Conservation (phyloP, 2,888 invertebrate species). For the Noctua fimbriata region DNA sequence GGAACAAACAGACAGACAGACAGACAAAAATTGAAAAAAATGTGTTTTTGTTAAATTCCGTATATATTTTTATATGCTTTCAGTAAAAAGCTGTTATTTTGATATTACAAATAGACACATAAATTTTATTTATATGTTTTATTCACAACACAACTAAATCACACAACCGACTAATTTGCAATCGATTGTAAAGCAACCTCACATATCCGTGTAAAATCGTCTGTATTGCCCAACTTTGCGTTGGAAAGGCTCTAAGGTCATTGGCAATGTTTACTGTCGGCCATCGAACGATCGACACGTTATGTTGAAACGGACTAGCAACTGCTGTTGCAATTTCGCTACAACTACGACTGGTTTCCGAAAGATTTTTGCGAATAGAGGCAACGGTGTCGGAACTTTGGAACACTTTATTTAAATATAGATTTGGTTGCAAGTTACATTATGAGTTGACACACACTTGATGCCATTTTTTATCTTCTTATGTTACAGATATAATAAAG, state of each 20-base stretch:
- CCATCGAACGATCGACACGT: slow-evolving; percentile 40
- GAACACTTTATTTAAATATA: not conserved
- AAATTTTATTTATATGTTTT: not conserved
- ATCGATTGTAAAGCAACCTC: slow-evolving; percentile 26
- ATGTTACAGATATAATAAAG: not conserved
- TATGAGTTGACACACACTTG: not conserved
- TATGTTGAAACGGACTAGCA: slow-evolving; percentile 42
- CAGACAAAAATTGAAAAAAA: too few relatives aligned
- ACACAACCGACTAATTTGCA: slow-evolving; percentile 13
- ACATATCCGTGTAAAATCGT: slow-evolving; percentile 42
- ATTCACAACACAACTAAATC: slow-evolving; percentile 19
- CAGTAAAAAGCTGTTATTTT: too few relatives aligned
- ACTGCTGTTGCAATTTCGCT: slow-evolving; percentile 52
- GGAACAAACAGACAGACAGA: too few relatives aligned
- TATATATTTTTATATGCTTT: too few relatives aligned
- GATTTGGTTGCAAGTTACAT: not conserved
- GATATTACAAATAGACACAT: too few relatives aligned
- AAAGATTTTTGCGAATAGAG: slow-evolving; percentile 11
- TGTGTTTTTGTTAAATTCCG: too few relatives aligned
- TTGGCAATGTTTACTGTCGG: slow-evolving; percentile 52
- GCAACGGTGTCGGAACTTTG: slow-evolving; percentile 10
- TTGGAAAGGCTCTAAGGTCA: slow-evolving; percentile 62
- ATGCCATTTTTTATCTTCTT: not conserved
- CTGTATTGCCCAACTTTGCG: slow-evolving; percentile 47
- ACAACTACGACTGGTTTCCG: slow-evolving; percentile 34